These are phyloP conservation scores for Peromyscus attwateri DNA, from an alignment of 2,797 vertebrate genomes.

Conservation along the genomic window DNA sequence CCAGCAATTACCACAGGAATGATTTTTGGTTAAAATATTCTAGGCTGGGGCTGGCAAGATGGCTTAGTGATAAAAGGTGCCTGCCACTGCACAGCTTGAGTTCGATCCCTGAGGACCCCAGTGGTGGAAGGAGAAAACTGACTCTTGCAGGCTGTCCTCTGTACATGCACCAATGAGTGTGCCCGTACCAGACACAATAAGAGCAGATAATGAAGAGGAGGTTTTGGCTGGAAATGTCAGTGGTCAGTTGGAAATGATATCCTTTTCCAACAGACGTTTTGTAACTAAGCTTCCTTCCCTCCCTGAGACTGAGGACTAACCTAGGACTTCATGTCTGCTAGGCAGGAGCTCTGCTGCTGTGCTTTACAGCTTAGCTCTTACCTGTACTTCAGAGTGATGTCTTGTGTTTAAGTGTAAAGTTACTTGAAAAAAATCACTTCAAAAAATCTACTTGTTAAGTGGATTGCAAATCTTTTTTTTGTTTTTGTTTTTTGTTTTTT, in stretches of 20 bases:
- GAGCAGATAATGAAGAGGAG: background rate
- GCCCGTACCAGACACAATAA: background rate
- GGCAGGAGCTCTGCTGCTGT: background rate
- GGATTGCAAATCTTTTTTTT: background rate
- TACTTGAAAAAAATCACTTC: constrained; percentile 47
- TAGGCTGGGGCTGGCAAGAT: too few relatives aligned
- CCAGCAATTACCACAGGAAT: background rate
- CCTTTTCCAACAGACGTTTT: background rate
- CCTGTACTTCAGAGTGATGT: background rate
- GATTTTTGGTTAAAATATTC: background rate
- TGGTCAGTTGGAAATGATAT: background rate
- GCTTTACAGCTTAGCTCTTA: background rate
- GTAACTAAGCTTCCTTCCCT: background rate
- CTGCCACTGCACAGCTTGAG: background rate
- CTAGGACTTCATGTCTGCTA: background rate
- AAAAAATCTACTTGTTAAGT: background rate
- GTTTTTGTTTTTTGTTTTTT: background rate
- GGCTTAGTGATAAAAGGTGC: background rate
- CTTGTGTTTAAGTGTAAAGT: constrained; percentile 15
- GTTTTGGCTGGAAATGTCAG: constrained; percentile 26
- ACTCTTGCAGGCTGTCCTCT: background rate
- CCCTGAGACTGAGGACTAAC: background rate
- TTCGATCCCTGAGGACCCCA: background rate
- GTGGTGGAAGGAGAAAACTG: background rate
- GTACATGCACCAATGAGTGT: background rate